phyloP scores from a whole-genome alignment of 2,113 vertebrate species.

The Aegithalos caudatus region DNA sequence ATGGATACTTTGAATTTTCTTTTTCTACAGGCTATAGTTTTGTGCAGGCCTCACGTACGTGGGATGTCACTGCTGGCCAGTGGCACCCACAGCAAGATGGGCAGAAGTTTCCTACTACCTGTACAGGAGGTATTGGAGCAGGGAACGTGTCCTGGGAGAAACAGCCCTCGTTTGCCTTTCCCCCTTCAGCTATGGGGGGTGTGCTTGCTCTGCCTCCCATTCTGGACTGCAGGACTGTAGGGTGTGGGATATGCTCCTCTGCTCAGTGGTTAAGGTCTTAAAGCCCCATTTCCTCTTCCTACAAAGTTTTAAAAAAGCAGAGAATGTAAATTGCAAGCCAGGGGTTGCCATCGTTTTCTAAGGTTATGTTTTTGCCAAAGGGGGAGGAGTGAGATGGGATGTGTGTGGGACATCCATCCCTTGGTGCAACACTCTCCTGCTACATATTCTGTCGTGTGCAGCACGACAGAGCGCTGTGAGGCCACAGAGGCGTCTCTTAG shows the following conservation, averaged over 20 bases:
- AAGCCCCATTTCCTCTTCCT: not conserved
- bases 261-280: not conserved
- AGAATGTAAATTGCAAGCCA: not conserved
- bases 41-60: accelerated
- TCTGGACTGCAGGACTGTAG: not conserved
- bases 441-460: too few relatives aligned
- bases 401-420: not conserved
- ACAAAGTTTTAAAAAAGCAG: not conserved
- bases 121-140: not conserved
- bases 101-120: not conserved
- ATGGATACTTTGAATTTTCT: not conserved
- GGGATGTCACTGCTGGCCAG: accelerated
- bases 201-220: not conserved
- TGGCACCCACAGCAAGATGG: accelerated
- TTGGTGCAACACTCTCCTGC: too few relatives aligned
- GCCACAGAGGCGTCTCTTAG: accelerated
- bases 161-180: accelerated
- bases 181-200: accelerated
- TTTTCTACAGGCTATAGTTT: not conserved
- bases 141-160: not conserved
- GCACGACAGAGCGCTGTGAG: not conserved
- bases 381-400: not conserved
- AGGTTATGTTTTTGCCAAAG: not conserved
- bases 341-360: not conserved
- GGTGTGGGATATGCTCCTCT: not conserved